phyloP scores from a whole-genome alignment of 2,888 invertebrate species.

The Cacoxenus indagator region DNA sequence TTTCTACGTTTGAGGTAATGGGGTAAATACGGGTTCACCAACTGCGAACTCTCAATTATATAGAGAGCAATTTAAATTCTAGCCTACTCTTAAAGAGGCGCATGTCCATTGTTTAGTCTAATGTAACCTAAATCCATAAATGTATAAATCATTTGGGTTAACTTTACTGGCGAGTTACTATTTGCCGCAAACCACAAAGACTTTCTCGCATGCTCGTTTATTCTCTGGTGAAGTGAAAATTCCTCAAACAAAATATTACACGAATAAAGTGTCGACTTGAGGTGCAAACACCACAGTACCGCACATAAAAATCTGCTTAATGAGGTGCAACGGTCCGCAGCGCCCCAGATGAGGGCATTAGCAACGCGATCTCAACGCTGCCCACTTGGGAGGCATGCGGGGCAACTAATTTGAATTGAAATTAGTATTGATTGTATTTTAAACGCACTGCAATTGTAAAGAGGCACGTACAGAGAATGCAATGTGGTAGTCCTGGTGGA shows the following conservation, averaged over 20 bases:
- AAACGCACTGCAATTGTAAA: constrained; percentile 11
- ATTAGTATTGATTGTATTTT: constrained; percentile 20
- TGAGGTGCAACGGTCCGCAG: neutral
- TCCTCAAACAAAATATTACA: neutral
- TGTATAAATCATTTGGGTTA: neutral
- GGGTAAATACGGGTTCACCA: too few species aligned
- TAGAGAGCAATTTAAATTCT: too few species aligned
- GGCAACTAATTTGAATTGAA: constrained; percentile 18
- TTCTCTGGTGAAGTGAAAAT: neutral
- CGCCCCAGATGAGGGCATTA: neutral
- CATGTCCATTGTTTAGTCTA: too few species aligned
- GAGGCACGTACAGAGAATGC: constrained; percentile 11
- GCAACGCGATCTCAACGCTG: too few species aligned
- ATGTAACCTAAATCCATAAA: neutral
- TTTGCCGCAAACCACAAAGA: neutral
- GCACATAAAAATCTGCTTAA: constrained; percentile 20
- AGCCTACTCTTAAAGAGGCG: too few species aligned
- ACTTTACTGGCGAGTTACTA: neutral
- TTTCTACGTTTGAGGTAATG: too few species aligned
- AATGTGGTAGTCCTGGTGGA: neutral
- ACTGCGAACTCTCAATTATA: too few species aligned
- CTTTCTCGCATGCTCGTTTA: neutral
- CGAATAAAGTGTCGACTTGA: neutral
- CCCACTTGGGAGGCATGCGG: neutral
- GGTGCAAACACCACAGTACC: neutral